Evolutionary conservation across 2,797 vertebrate species (phyloP).

Genomic region (Rhabdomys pumilio): DNA sequence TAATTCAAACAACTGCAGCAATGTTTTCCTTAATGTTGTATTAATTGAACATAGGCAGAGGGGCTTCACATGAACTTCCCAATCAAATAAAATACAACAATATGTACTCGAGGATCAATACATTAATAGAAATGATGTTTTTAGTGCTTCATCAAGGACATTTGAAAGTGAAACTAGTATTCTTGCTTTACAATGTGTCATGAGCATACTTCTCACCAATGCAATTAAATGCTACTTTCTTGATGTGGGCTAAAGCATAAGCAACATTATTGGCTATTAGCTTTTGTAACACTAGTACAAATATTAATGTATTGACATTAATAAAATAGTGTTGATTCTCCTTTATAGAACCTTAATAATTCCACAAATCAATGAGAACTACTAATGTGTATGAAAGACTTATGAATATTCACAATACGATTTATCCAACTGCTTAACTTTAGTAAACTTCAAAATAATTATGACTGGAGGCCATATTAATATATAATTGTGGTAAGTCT

Average conservation of each 20-base stretch:
- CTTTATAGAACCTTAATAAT: neutral
- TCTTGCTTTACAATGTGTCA: slow-evolving; percentile 17
- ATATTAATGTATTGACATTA: slow-evolving; percentile 3
- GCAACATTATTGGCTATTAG: neutral
- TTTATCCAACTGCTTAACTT: slow-evolving; percentile 11
- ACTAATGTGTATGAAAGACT: neutral
- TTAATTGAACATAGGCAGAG: neutral
- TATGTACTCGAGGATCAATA: neutral
- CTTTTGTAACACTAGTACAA: slow-evolving; percentile 42
- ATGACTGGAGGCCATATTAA: neutral
- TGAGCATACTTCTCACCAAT: slow-evolving; percentile 15
- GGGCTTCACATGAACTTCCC: neutral
- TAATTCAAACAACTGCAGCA: slow-evolving; percentile 25
- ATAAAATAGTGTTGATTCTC: slow-evolving; percentile 8
- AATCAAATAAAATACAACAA: slow-evolving; percentile 8
- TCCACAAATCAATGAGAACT: neutral
- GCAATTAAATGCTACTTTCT: neutral
- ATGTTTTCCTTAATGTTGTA: neutral
- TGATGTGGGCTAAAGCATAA: neutral
- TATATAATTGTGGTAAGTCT: neutral
- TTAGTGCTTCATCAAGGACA: slow-evolving; percentile 40
- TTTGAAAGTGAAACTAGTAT: slow-evolving; percentile 15
- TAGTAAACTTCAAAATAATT: neutral
- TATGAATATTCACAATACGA: neutral
- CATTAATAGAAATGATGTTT: slow-evolving; percentile 31